Conservation (phyloP, 2,113 vertebrate species). For the Sinocyclocheilus anophthalmus region DNA sequence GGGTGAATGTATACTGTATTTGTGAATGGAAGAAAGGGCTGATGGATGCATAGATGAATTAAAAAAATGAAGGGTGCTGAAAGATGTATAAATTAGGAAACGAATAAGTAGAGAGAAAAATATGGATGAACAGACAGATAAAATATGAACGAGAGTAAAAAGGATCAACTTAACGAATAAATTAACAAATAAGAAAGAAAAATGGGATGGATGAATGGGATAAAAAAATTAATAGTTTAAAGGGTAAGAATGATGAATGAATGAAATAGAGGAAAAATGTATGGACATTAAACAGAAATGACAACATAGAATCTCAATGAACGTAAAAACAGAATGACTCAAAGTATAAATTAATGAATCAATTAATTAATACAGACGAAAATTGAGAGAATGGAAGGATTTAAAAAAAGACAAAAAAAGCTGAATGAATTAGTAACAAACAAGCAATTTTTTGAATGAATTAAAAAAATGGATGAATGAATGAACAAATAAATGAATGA, state of each 20-base stretch:
- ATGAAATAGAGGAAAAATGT: too few species aligned
- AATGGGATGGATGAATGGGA: not conserved
- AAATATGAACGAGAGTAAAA: not conserved
- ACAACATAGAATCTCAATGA: not conserved
- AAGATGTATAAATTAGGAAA: not conserved
- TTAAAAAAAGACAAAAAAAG: not conserved
- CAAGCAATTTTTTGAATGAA: too few species aligned
- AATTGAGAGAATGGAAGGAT: not conserved
- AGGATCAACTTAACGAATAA: not conserved
- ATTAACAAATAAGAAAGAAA: not conserved
- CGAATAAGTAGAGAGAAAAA: not conserved
- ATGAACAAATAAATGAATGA: not conserved
- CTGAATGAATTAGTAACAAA: not conserved
- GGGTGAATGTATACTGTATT: too few species aligned
- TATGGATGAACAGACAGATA: not conserved
- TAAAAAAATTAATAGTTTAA: too few species aligned
- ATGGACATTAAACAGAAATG: slow-evolving; percentile 22
- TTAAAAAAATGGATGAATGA: not conserved
- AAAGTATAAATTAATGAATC: not conserved
- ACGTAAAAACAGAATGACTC: not conserved
- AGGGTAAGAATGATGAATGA: too few species aligned
- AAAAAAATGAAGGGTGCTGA: too few species aligned
- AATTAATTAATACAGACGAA: not conserved
- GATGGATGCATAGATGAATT: not conserved
- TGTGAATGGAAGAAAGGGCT: not conserved